Evolutionary conservation across 1,140 invertebrate genomes (phyloP).

Genomic region (Drosophila elegans): DNA sequence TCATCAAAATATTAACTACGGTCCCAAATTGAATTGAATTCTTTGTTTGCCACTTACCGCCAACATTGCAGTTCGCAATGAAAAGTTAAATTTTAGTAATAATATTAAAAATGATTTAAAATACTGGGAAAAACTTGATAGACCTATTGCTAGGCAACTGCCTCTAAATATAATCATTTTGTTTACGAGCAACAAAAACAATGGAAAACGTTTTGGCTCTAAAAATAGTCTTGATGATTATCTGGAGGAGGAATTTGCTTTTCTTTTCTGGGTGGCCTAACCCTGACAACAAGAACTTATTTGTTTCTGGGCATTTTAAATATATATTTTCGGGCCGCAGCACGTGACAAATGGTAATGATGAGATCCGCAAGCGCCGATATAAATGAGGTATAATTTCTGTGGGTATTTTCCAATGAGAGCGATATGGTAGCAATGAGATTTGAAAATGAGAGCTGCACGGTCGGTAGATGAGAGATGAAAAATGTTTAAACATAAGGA

Average conservation of each 20-base stretch:
- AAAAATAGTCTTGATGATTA: slow-evolving; percentile 28
- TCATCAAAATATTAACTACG: slow-evolving; percentile 38
- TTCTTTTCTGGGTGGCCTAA: slow-evolving; percentile 52
- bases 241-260: slow-evolving; percentile 36
- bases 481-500: slow-evolving; percentile 46
- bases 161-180: slow-evolving; percentile 19
- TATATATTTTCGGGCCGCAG: slow-evolving; percentile 37
- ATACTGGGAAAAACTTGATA: neutral
- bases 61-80: slow-evolving; percentile 80
- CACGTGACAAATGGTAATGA: slow-evolving; percentile 63
- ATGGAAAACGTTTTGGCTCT: slow-evolving; percentile 10
- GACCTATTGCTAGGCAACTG: slow-evolving; percentile 19
- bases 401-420: slow-evolving; percentile 27
- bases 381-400: slow-evolving; percentile 25
- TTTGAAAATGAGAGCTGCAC: slow-evolving; percentile 59
- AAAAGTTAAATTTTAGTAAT: slow-evolving; percentile 65
- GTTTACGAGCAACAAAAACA: slow-evolving; percentile 30
- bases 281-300: slow-evolving; percentile 79
- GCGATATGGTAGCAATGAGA: slow-evolving; percentile 17
- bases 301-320: slow-evolving; percentile 32
- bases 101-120: slow-evolving; percentile 27
- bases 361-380: slow-evolving; percentile 22
- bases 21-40: slow-evolving; percentile 34
- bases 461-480: slow-evolving; percentile 51
- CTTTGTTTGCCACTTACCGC: slow-evolving; percentile 74